Conservation (phyloP, 1,140 invertebrate species). For the Bombus consobrinus region DNA sequence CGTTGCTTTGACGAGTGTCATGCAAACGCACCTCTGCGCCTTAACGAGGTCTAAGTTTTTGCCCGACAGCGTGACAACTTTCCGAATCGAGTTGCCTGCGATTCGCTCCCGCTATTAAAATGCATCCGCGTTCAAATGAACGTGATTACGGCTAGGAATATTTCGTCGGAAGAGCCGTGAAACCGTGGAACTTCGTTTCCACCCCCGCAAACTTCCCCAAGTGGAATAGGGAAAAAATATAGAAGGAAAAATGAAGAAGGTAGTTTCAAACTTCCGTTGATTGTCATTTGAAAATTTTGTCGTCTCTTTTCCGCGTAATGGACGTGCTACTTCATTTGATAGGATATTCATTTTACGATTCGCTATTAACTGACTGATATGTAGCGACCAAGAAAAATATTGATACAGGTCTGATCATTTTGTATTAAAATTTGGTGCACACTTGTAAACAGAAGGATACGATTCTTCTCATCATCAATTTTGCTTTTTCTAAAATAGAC, state of each 20-base stretch:
- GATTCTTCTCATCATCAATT: too few species aligned
- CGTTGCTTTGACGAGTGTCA: slow-evolving; percentile 60
- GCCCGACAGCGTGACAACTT: slow-evolving; percentile 48
- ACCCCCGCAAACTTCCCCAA: background rate
- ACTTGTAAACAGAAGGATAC: too few species aligned
- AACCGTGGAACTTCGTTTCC: slow-evolving; percentile 22
- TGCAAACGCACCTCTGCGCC: slow-evolving; percentile 41
- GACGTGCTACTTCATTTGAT: background rate
- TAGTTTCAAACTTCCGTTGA: background rate
- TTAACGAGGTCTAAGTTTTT: slow-evolving; percentile 66
- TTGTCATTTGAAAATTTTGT: slow-evolving; percentile 1
- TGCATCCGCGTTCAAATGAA: slow-evolving; percentile 48
- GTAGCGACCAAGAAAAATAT: too few species aligned
- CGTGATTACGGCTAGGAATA: slow-evolving; percentile 39
- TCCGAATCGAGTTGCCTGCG: slow-evolving; percentile 43
- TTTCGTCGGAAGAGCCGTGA: slow-evolving; percentile 8
- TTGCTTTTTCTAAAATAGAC: too few species aligned
- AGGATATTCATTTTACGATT: too few species aligned
- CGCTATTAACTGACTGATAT: too few species aligned
- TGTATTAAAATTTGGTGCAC: too few species aligned
- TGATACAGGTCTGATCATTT: too few species aligned
- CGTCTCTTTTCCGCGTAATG: background rate
- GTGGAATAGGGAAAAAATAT: background rate
- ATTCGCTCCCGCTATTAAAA: slow-evolving; percentile 34
- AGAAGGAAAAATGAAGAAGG: background rate